Percentiles rank a stretch among this genome's conserved stretches.
Evolutionary conservation across 2,113 vertebrate genomes (phyloP).

Genomic region (Lepus americanus): DNA sequence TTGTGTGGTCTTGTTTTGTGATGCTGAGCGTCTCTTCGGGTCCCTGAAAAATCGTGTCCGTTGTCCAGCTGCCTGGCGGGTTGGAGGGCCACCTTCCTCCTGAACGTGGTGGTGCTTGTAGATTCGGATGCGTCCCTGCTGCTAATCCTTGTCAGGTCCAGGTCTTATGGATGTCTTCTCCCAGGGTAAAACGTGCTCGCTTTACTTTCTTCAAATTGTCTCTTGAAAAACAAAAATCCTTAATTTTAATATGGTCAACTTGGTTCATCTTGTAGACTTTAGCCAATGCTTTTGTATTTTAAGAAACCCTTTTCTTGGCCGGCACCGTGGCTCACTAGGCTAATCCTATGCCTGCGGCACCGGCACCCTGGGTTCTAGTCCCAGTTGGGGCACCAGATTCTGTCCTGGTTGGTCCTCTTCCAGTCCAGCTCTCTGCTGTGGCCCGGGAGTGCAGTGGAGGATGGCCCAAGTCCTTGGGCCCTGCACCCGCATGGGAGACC

Average conservation of each 20-base stretch:
- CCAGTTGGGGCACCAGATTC: no score
- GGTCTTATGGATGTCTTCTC: neutral
- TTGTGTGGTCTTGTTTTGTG: neutral
- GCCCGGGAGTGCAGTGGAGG: no score
- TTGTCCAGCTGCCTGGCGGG: neutral
- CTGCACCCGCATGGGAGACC: no score
- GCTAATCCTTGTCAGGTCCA: neutral
- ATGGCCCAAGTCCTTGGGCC: no score
- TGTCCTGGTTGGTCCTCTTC: no score
- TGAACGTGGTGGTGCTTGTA: neutral
- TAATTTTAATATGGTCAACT: constrained; percentile 2
- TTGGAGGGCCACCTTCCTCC: neutral
- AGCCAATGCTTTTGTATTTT: constrained; percentile 27
- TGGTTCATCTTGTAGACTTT: constrained; percentile 18
- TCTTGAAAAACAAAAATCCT: constrained; percentile 39
- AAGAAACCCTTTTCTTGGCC: neutral
- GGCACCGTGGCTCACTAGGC: no score
- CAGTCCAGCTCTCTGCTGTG: no score
- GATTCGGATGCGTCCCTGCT: neutral
- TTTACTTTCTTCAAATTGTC: neutral
- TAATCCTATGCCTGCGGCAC: no score
- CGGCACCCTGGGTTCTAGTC: no score
- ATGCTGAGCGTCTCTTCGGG: neutral
- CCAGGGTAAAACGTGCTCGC: neutral
- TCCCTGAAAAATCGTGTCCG: neutral